These are phyloP conservation scores for Actias luna DNA, from an alignment of 2,888 invertebrate species.

Conservation along the genomic window DNA sequence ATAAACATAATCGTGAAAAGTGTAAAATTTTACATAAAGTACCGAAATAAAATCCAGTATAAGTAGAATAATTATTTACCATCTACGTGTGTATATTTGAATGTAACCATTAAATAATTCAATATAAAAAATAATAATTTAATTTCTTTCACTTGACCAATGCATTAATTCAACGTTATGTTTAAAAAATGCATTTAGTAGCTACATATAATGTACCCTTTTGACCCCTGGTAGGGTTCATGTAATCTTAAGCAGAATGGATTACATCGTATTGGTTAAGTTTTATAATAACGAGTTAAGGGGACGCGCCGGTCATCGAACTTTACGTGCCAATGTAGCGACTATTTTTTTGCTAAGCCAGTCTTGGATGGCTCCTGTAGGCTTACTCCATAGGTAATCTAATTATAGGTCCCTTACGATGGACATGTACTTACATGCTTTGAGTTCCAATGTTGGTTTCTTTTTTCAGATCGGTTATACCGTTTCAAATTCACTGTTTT, in stretches of 20 bases:
- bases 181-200: not conserved
- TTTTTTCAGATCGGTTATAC: conserved; percentile 29
- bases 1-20: conserved; percentile 6
- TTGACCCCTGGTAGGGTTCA: conserved; percentile 17
- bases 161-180: not conserved
- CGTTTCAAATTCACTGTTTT: conserved; percentile 35
- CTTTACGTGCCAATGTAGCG: conserved; percentile 56
- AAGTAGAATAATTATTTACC: not conserved
- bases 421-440: conserved; percentile 45
- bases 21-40: conserved; percentile 4
- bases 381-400: conserved; percentile 67
- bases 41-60: not conserved
- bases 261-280: conserved; percentile 56
- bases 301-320: conserved; percentile 63
- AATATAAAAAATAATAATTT: no score
- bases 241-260: conserved; percentile 33
- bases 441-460: conserved; percentile 49
- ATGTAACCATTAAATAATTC: no score
- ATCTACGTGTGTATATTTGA: not conserved
- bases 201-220: conserved; percentile 14
- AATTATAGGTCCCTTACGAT: conserved; percentile 66
- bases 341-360: conserved; percentile 70
- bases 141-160: not conserved
- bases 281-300: conserved; percentile 60
- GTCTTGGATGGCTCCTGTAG: conserved; percentile 54